Evolutionary conservation across 2,888 invertebrate species (phyloP), one percentile per base, ranked within the genome.

Genomic region (Cataglyphis cursor): DNA sequence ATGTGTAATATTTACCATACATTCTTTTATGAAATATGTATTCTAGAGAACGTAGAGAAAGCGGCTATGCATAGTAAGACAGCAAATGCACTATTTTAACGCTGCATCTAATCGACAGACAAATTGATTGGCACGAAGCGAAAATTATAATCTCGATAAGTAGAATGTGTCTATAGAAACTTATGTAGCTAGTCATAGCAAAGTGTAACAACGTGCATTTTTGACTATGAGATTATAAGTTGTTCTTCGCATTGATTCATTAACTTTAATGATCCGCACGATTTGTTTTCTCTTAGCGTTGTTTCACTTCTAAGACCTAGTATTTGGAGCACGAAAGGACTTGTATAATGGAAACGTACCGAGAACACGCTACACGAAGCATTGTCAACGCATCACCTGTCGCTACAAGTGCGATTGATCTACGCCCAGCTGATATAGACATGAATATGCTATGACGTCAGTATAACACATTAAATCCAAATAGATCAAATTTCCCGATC

Each of bases 311-410:
- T 73, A 51, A 57, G 83, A 62, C 41, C 65, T 54, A 74, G 78
- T 81, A 89, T 89, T 89, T 66, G 85, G 88, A 76, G 59, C 87
- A 64, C 73, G 88, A 88, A 85, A 87, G 84, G 62, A 73, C 51
- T 80, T 74, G 72, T 82, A 85, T 87, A 83, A 85, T 87, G 87
- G 81, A 90, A 90, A 90, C 70, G 85, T 90, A 90, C 81, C 86
- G 81, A 70, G 89, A 87, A 82, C 87, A 82, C 76, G 83, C 82
- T 54, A 81, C 38, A 76, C 57, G 51, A 74, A 54, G 62, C 57
- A 68, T 83, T 84, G 83, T 88, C 81, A 70, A 83, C 75, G 88
- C 62, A 81, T 68, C 82, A 81, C 74, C 66, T 76, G 85, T 51
- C 65, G 65, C 51, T 75, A 70, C 83, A 35, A 70, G 81, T 65